These are phyloP conservation scores for Ormyrus nitidulus DNA, from an alignment of 2,888 invertebrate species.

Conservation along the genomic window DNA sequence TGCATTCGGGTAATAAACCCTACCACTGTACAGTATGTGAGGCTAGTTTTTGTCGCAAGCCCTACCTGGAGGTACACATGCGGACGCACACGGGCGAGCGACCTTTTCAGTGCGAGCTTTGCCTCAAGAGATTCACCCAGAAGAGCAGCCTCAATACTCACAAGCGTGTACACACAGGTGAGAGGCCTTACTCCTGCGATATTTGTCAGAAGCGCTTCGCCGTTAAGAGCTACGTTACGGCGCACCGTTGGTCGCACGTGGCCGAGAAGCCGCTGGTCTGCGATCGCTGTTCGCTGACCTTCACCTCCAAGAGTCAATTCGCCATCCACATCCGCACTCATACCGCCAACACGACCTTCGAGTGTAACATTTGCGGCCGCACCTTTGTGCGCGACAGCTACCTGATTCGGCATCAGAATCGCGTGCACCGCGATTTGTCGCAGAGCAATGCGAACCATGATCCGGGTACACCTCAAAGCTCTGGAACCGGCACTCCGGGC, in stretches of 20 bases:
- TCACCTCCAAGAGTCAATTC: conserved; percentile 86
- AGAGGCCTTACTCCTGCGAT: conserved; percentile 87
- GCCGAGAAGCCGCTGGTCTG: conserved; percentile 85
- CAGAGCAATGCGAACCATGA: conserved; percentile 70
- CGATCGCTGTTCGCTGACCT: conserved; percentile 84
- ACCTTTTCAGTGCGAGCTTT: conserved; percentile 85
- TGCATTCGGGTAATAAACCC: conserved; percentile 88
- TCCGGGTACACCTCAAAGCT: conserved; percentile 73
- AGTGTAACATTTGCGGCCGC: conserved; percentile 85
- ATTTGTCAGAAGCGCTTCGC: conserved; percentile 88
- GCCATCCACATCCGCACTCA: conserved; percentile 87
- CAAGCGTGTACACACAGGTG: conserved; percentile 88
- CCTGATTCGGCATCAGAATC: conserved; percentile 86
- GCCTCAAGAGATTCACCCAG: conserved; percentile 87
- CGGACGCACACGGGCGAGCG: conserved; percentile 87
- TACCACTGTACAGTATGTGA: conserved; percentile 87
- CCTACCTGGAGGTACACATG: conserved; percentile 88
- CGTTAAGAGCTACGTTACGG: conserved; percentile 88
- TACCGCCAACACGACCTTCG: conserved; percentile 82
- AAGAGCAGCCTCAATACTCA: conserved; percentile 89
- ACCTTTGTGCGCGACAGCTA: conserved; percentile 87
- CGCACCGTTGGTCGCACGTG: conserved; percentile 88
- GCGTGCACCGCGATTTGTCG: conserved; percentile 80
- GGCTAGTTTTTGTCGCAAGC: conserved; percentile 87
- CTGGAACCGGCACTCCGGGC: conserved; percentile 69